Conservation (phyloP, 2,113 vertebrate genomes). For the Albula goreensis region DNA sequence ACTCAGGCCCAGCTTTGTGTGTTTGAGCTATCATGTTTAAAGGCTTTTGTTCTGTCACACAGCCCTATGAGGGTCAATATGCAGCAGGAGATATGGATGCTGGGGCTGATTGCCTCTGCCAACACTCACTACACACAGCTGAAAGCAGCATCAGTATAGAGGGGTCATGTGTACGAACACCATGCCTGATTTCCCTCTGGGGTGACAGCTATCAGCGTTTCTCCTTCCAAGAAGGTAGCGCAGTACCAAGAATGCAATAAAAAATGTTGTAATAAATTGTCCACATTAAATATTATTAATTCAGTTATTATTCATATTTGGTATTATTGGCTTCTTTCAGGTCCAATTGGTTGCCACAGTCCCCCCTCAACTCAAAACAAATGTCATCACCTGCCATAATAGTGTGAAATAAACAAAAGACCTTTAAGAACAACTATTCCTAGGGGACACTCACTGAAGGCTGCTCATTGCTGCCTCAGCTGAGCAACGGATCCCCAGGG, state of each 20-base stretch:
- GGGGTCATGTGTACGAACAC: no score
- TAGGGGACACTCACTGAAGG: background rate
- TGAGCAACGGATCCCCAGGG: background rate
- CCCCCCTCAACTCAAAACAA: background rate
- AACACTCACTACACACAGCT: background rate
- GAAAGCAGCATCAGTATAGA: background rate
- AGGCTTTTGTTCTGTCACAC: background rate
- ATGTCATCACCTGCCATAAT: background rate
- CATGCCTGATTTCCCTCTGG: no score
- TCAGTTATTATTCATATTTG: no score
- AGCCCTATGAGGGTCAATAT: background rate
- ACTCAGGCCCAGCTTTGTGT: conserved; percentile 10
- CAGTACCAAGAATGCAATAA: no score
- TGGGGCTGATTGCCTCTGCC: background rate
- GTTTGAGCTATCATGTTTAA: background rate
- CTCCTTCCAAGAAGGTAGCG: background rate
- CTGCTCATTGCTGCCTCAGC: background rate
- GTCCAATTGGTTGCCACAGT: background rate
- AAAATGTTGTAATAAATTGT: no score
- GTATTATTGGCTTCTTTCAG: no score
- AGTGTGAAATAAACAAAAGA: background rate
- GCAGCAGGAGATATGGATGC: background rate
- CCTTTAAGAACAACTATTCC: background rate
- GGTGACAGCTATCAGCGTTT: background rate
- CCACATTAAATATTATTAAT: no score